Evolutionary conservation across 2,797 vertebrate species (phyloP).

Genomic region (Lepilemur ruficaudatus): DNA sequence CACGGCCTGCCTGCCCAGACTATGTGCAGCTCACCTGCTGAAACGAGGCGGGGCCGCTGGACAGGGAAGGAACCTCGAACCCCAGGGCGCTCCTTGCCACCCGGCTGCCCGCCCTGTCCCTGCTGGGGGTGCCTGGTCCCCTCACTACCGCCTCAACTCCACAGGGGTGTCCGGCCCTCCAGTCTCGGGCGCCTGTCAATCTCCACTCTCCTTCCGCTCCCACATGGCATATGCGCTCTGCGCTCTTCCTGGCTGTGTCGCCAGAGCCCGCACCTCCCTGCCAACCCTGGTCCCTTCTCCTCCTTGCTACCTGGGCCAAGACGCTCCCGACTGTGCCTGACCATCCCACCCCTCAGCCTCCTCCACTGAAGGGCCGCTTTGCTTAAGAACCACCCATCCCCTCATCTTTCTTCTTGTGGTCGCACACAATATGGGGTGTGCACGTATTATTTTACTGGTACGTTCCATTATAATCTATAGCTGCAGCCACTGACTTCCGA

Average conservation of each 20-base stretch:
- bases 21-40: accelerated
- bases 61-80: neutral
- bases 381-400: accelerated
- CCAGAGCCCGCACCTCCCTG: neutral
- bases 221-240: accelerated
- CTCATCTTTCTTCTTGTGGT: accelerated
- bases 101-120: neutral
- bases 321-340: neutral
- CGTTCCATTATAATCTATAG: accelerated
- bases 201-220: neutral
- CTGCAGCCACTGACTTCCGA: neutral
- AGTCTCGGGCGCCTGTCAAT: accelerated
- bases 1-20: neutral
- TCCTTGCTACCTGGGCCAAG: neutral
- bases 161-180: accelerated
- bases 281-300: neutral
- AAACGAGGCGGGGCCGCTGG: accelerated
- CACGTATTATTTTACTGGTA: accelerated
- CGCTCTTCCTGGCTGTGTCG: accelerated
- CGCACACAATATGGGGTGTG: accelerated
- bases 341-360: neutral
- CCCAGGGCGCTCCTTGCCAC: neutral
- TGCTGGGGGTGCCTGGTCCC: accelerated
- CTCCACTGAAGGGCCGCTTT: accelerated
- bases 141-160: neutral